Evolutionary conservation across 92 coral and sea anemone species (phyloP).

Genomic region (Plumapathes pennacea): DNA sequence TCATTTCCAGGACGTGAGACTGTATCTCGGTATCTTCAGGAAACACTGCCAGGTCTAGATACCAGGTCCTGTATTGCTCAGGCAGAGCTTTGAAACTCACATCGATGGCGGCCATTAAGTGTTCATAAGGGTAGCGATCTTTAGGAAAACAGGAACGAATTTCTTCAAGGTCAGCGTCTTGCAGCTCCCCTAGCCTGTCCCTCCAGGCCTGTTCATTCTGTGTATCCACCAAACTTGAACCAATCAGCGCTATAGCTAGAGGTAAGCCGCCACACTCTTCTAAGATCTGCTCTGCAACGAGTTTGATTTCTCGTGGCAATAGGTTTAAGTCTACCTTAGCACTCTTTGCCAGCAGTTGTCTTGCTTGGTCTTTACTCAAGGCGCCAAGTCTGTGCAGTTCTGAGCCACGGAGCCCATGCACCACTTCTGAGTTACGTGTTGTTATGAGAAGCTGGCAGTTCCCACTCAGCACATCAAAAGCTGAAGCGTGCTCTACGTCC

Average conservation of each 20-base stretch:
- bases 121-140: constrained; percentile 57
- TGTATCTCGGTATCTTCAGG: constrained; percentile 64
- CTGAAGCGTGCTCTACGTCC: constrained; percentile 56
- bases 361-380: constrained; percentile 39
- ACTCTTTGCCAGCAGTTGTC: constrained; percentile 36
- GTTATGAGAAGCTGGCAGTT: constrained; percentile 51
- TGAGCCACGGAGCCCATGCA: constrained; percentile 52
- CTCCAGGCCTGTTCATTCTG: constrained; percentile 46
- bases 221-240: constrained; percentile 52
- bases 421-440: constrained; percentile 58
- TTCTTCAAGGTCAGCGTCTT: constrained; percentile 54
- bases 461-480: constrained; percentile 51
- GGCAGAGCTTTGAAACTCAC: constrained; percentile 45
- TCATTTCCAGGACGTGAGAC: constrained; percentile 44
- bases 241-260: constrained; percentile 52
- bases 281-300: constrained; percentile 30
- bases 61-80: constrained; percentile 17
- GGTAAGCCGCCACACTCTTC: constrained; percentile 59
- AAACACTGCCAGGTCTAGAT: constrained; percentile 48
- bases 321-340: constrained; percentile 12
- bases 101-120: constrained; percentile 60
- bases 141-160: constrained; percentile 48
- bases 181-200: constrained; percentile 48
- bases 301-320: constrained; percentile 19
- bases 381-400: constrained; percentile 45